Percentiles rank a stretch among this genome's conserved stretches.
Conservation (phyloP, 2,797 vertebrate genomes). For the Clarias laeviceps region DNA sequence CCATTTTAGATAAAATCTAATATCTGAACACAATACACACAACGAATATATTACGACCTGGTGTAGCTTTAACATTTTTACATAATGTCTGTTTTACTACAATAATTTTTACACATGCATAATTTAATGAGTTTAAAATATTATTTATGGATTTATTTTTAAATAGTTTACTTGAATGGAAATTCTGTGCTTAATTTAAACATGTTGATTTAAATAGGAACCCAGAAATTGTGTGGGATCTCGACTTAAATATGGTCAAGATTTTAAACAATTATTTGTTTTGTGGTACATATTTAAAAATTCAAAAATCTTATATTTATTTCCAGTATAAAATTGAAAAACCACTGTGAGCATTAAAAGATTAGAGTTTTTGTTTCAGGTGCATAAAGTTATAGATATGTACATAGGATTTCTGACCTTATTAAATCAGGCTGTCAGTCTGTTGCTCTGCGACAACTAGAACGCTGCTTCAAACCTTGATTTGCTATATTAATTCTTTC, state of each 20-base stretch:
- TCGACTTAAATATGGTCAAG: background rate
- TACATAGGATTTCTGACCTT: background rate
- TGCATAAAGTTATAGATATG: background rate
- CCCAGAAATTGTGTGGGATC: background rate
- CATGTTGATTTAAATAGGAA: background rate
- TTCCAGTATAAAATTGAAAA: background rate
- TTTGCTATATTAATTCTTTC: constrained; percentile 23
- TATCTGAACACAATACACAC: background rate
- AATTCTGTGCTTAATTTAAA: too few species aligned
- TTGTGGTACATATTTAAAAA: background rate
- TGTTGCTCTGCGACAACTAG: background rate
- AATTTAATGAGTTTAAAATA: too few species aligned
- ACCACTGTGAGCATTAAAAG: background rate
- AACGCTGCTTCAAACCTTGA: background rate
- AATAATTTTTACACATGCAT: too few species aligned
- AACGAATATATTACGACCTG: too few species aligned
- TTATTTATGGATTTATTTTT: too few species aligned
- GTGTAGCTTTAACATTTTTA: too few species aligned
- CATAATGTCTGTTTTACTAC: too few species aligned
- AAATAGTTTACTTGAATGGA: too few species aligned
- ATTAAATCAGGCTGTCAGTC: background rate
- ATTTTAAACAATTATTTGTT: background rate
- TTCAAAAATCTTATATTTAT: background rate
- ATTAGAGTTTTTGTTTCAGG: background rate
- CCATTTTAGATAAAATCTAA: background rate